Evolutionary conservation across 2,113 vertebrate species (phyloP).

Genomic region (Callospermophilus lateralis): DNA sequence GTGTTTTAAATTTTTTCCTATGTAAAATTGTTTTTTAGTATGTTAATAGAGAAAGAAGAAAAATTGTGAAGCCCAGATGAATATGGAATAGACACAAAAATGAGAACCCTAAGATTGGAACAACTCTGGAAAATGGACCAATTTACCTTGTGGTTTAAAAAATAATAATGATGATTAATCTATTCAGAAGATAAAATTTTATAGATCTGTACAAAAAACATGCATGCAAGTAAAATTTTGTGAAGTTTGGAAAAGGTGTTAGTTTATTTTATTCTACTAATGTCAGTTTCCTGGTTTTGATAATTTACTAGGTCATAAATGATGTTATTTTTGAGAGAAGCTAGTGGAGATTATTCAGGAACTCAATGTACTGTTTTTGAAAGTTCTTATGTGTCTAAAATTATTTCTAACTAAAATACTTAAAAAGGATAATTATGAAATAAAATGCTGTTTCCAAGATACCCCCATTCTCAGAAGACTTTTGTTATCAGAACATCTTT

Average conservation of each 20-base stretch:
- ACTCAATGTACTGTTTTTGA: neutral
- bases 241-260: neutral
- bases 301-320: neutral
- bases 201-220: neutral
- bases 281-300: neutral
- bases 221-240: neutral
- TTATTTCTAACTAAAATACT: slow-evolving; percentile 32
- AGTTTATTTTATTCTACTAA: neutral
- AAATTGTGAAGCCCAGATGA: neutral
- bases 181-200: neutral
- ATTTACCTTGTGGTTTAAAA: neutral
- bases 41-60: neutral
- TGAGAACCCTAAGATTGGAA: neutral
- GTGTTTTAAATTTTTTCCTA: neutral
- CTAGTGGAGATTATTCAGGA: neutral
- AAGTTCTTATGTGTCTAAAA: neutral
- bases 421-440: neutral
- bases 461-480: neutral
- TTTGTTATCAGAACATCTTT: neutral
- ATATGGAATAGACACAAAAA: neutral
- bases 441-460: neutral
- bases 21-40: neutral
- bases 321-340: neutral
- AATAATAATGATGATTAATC: neutral
- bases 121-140: neutral